phyloP scores from a whole-genome alignment of 2,888 invertebrate genomes.

The Siphlonurus alternatus region DNA sequence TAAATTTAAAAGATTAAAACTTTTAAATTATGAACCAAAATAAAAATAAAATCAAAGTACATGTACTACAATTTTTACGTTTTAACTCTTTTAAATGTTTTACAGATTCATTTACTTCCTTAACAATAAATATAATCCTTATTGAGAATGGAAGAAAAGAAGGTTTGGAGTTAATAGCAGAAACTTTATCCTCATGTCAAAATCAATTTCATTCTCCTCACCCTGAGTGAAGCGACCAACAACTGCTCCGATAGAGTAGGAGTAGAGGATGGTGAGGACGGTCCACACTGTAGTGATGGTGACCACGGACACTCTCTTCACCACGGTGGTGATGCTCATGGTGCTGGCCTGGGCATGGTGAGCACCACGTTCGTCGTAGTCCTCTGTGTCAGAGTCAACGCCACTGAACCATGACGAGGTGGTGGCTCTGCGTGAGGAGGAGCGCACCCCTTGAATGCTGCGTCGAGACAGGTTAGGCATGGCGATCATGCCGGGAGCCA shows the following conservation, averaged over 20 bases:
- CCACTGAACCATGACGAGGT: neutral
- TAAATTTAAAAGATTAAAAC: no score
- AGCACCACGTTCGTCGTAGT: neutral
- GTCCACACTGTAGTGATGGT: neutral
- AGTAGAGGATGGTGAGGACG: neutral
- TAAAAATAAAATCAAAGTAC: no score
- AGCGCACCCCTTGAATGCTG: neutral
- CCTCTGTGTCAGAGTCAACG: neutral
- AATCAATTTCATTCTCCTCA: neutral
- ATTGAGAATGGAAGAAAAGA: no score
- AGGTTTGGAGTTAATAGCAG: no score
- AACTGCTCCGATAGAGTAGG: neutral
- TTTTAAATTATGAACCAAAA: no score
- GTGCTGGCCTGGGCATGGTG: neutral
- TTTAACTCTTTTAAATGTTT: no score
- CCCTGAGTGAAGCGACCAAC: neutral
- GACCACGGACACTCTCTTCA: neutral
- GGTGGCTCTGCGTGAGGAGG: neutral
- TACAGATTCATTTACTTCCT: no score
- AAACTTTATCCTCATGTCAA: no score
- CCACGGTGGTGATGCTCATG: neutral
- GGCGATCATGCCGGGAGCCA: constrained; percentile 18
- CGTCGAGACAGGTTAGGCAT: constrained; percentile 21
- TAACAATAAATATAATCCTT: no score
- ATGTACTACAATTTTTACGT: no score